Evolutionary conservation across 2,888 invertebrate genomes (phyloP).

Genomic region (Heteromyza rotundicornis): DNA sequence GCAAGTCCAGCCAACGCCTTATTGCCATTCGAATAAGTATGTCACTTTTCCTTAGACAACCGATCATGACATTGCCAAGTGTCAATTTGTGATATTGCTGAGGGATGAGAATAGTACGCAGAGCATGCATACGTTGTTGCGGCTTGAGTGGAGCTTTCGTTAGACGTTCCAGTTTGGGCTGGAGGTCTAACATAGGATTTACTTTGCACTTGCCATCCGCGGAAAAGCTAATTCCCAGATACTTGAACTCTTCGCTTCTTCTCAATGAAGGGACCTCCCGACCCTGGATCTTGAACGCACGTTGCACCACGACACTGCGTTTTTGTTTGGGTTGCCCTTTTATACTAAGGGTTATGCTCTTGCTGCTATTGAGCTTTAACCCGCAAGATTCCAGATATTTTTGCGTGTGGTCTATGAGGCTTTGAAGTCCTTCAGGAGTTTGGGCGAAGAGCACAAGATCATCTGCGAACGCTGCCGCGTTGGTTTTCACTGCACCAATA

Average conservation of each 20-base stretch:
- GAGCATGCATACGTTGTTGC: too few relatives aligned
- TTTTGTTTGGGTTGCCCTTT: slow-evolving; percentile 19
- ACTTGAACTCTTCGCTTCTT: neutral
- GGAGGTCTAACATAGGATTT: too few relatives aligned
- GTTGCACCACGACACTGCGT: slow-evolving; percentile 5
- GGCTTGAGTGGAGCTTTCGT: too few relatives aligned
- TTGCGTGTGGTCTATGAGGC: slow-evolving; percentile 13
- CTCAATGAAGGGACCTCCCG: neutral
- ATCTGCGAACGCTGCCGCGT: slow-evolving; percentile 18
- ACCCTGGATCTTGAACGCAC: neutral
- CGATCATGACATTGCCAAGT: too few relatives aligned
- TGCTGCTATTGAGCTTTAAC: slow-evolving; percentile 15
- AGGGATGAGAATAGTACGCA: too few relatives aligned
- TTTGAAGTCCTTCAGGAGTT: slow-evolving; percentile 18
- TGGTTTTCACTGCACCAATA: slow-evolving; percentile 13
- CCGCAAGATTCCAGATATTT: slow-evolving; percentile 9
- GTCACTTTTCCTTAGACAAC: too few relatives aligned
- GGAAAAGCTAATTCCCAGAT: too few relatives aligned
- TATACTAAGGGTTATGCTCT: neutral
- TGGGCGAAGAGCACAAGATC: slow-evolving; percentile 17
- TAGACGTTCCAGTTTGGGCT: too few relatives aligned
- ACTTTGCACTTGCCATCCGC: too few relatives aligned
- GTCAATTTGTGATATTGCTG: too few relatives aligned
- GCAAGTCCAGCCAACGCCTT: too few relatives aligned
- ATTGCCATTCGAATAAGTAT: too few relatives aligned